A percentile compares a stretch with the other conserved stretches of the same genome.
phyloP scores from a whole-genome alignment of 2,888 invertebrate species.

The Platypus cylindrus region DNA sequence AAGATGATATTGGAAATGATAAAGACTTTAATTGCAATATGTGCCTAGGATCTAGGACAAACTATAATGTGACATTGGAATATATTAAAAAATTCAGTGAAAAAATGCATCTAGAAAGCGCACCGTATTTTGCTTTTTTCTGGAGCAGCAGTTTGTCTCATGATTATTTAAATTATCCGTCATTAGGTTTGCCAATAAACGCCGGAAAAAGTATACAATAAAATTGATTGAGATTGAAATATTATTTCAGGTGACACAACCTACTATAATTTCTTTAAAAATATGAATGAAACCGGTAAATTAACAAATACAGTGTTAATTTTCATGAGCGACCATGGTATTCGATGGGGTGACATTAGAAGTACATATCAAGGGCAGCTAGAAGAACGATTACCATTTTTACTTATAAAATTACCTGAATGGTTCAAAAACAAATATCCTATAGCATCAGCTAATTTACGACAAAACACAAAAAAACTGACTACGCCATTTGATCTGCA shows the following conservation, averaged over 20 bases:
- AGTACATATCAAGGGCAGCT: slow-evolving; percentile 73
- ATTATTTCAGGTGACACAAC: slow-evolving; percentile 46
- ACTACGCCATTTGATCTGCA: slow-evolving; percentile 77
- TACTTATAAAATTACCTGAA: slow-evolving; percentile 58
- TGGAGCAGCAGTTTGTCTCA: slow-evolving; percentile 79
- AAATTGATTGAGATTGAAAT: no score
- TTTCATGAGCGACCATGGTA: slow-evolving; percentile 78
- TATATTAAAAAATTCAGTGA: slow-evolving; percentile 54
- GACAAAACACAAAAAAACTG: slow-evolving; percentile 53
- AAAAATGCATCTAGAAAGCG: slow-evolving; percentile 42
- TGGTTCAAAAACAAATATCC: slow-evolving; percentile 55
- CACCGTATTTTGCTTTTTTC: slow-evolving; percentile 66
- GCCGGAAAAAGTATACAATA: no score
- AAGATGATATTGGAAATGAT: slow-evolving; percentile 51
- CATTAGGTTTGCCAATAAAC: slow-evolving; percentile 53
- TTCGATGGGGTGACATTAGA: slow-evolving; percentile 74
- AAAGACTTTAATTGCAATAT: slow-evolving; percentile 50
- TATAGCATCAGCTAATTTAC: slow-evolving; percentile 49
- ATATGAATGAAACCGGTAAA: slow-evolving; percentile 39
- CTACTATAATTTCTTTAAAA: slow-evolving; percentile 45
- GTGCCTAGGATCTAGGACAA: slow-evolving; percentile 58
- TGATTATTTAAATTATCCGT: slow-evolving; percentile 69
- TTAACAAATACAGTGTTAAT: slow-evolving; percentile 57
- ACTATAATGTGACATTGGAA: slow-evolving; percentile 57
- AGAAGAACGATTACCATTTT: slow-evolving; percentile 78